Base-by-base conservation (phyloP, 2,113 vertebrate species). In the Cottus gobio region DNA sequence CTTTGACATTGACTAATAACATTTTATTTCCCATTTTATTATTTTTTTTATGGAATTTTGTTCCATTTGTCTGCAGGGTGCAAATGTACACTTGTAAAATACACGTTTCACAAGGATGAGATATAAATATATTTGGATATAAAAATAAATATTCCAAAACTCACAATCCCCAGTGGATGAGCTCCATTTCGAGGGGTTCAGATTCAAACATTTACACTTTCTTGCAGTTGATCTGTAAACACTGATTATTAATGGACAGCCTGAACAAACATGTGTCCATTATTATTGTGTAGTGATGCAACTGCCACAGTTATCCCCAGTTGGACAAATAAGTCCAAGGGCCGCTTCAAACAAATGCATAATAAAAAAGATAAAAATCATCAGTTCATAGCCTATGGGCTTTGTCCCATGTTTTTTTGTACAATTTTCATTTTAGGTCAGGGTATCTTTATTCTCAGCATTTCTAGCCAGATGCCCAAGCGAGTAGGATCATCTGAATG, bases 261-360 rank as follows among this genome's bases (percentile, higher is more conserved):
- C 22, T n/a, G 46, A 28, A 56, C 73, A 66, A 46, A 66, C 3
- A 24, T 68, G 0, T 52, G 46, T 24, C 11, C 20, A 13, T 24
- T 34, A 36, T 20, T 31, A 30, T 9, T 65, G 15, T 24, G 12
- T 58, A 16, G 39, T 22, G 5, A 30, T 46, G 39, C 44, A 42
- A 16, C 66, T 34, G 56, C 28, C 30, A n/a, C 52, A 24, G 44
- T 39, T 63, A 12, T 75, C 56, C 34, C 10, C 7, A 42, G 20
- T 16, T 79, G 37, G 67, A 22, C 20, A 76, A 79, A 69, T n/a
- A 54, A 31, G 62, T 77, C 86, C 80, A 64, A 79, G 77, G 87
- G 18, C 20, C 28, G 30, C 68, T 52, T 62, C 20, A 22, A 46
- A 74, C 42, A 34, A 68, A 66, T 60, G 42, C 58, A 78, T 16